Percentiles rank a stretch among this genome's conserved stretches.
Evolutionary conservation across 1,140 invertebrate species (phyloP).

Genomic region (Mya arenaria): DNA sequence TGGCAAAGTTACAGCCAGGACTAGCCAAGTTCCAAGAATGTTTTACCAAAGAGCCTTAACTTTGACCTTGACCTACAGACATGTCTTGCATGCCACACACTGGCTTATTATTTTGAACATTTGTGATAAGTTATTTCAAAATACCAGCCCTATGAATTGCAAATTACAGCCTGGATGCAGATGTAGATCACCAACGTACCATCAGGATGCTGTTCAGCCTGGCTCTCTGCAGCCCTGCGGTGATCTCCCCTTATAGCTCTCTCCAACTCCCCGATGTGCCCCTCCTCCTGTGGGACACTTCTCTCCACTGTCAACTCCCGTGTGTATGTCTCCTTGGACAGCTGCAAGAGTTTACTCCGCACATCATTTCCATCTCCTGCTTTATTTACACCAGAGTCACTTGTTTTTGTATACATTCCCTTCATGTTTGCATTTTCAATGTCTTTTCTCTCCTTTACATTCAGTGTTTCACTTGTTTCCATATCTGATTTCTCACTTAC

Average conservation of each 20-base stretch:
- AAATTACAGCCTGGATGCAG: neutral
- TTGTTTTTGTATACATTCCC: too few species aligned
- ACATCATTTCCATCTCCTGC: neutral
- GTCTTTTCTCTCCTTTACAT: conserved; percentile 15
- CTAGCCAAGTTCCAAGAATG: too few species aligned
- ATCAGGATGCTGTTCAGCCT: neutral
- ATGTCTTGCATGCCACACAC: too few species aligned
- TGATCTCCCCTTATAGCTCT: neutral
- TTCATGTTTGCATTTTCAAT: neutral
- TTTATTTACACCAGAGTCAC: neutral
- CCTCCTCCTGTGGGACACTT: neutral
- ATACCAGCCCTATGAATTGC: too few species aligned
- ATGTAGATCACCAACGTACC: too few species aligned
- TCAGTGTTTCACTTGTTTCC: neutral
- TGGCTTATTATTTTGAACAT: too few species aligned
- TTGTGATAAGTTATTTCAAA: too few species aligned
- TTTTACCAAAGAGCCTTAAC: too few species aligned
- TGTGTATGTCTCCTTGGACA: conserved; percentile 33
- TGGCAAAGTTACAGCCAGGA: too few species aligned
- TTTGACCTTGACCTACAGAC: too few species aligned
- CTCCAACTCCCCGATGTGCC: neutral
- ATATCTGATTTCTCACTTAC: neutral
- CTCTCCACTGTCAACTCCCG: conserved; percentile 1
- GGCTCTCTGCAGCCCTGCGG: neutral
- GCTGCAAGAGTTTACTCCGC: neutral